A percentile compares a stretch with the other conserved stretches of the same genome.
These are phyloP conservation scores for Martes flavigula DNA, from an alignment of 2,797 vertebrate species.

Conservation along the genomic window DNA sequence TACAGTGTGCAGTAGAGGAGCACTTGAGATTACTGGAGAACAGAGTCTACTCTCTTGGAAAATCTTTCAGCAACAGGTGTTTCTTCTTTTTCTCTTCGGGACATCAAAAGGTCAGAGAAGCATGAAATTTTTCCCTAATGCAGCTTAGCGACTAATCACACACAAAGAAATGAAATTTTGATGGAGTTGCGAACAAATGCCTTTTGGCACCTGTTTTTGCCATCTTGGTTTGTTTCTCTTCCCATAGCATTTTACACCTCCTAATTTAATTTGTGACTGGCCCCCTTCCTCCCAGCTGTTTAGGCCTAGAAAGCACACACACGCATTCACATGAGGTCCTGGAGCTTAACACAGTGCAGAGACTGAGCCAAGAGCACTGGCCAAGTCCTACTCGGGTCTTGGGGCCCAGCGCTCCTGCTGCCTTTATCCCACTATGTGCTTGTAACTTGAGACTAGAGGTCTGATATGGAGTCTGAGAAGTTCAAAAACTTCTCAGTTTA, in stretches of 20 bases:
- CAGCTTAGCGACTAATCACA: slow-evolving; percentile 84
- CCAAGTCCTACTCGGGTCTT: slow-evolving; percentile 45
- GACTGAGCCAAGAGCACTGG: slow-evolving; percentile 85
- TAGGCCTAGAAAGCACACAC: slow-evolving; percentile 65
- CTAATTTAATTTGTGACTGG: slow-evolving; percentile 90
- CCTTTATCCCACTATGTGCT: slow-evolving; percentile 70
- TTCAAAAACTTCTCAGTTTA: too few relatives aligned
- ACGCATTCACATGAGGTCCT: slow-evolving; percentile 83
- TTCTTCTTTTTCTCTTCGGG: slow-evolving; percentile 75
- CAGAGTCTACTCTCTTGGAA: slow-evolving; percentile 56
- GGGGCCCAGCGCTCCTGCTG: slow-evolving; percentile 57
- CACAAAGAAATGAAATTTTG: slow-evolving; percentile 80
- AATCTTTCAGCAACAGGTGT: slow-evolving; percentile 81
- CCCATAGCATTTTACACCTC: slow-evolving; percentile 85
- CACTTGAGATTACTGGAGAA: slow-evolving; percentile 23
- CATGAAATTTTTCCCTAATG: slow-evolving; percentile 85
- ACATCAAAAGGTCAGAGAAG: slow-evolving; percentile 81
- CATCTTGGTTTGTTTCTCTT: slow-evolving; percentile 88
- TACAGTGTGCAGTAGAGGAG: neutral
- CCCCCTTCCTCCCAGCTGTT: slow-evolving; percentile 83
- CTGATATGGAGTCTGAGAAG: slow-evolving; percentile 80
- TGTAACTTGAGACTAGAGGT: slow-evolving; percentile 83
- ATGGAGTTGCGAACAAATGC: slow-evolving; percentile 81
- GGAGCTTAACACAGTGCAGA: slow-evolving; percentile 76
- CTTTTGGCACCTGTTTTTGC: slow-evolving; percentile 91